These are phyloP conservation scores for Diabrotica virgifera DNA, from an alignment of 1,140 invertebrate genomes.

Conservation along the genomic window DNA sequence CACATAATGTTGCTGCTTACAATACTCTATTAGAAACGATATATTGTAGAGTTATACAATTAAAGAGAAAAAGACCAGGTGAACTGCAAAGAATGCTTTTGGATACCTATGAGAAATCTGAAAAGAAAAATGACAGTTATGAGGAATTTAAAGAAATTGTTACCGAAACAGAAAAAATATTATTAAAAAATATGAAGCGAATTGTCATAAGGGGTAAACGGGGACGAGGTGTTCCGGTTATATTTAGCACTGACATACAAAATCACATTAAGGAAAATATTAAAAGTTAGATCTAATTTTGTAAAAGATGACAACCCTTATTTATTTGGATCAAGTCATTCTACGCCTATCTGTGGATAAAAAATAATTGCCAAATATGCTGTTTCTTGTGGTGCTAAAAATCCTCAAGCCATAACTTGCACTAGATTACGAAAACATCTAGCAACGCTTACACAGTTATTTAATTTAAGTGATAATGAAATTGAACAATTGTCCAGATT, in stretches of 20 bases:
- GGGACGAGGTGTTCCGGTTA: slow-evolving; percentile 23
- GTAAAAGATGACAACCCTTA: slow-evolving; percentile 23
- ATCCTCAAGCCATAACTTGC: slow-evolving; percentile 22
- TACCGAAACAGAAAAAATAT: slow-evolving; percentile 21
- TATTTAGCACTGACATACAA: slow-evolving; percentile 25
- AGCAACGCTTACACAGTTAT: slow-evolving; percentile 38
- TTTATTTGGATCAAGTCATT: slow-evolving; percentile 22
- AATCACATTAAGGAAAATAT: slow-evolving; percentile 16
- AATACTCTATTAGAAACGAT: slow-evolving; percentile 32
- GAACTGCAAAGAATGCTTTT: slow-evolving; percentile 27
- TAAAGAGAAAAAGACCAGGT: slow-evolving; percentile 35
- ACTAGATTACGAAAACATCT: slow-evolving; percentile 43
- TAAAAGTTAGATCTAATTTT: slow-evolving; percentile 19
- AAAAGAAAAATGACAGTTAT: slow-evolving; percentile 12
- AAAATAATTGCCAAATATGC: slow-evolving; percentile 20
- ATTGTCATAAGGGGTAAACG: slow-evolving; percentile 29
- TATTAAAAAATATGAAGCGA: slow-evolving; percentile 25
- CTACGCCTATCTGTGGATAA: slow-evolving; percentile 11
- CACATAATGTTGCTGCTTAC: slow-evolving; percentile 26
- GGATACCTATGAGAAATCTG: background rate
- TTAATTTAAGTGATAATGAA: slow-evolving; percentile 40
- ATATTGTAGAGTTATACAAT: slow-evolving; percentile 31
- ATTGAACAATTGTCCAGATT: too few species aligned
- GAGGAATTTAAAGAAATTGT: slow-evolving; percentile 25
- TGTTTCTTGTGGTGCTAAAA: slow-evolving; percentile 20